A percentile compares a stretch with the other conserved stretches of the same genome.
phyloP scores from a whole-genome alignment of 2,113 vertebrate species.

The Dinomys branickii region DNA sequence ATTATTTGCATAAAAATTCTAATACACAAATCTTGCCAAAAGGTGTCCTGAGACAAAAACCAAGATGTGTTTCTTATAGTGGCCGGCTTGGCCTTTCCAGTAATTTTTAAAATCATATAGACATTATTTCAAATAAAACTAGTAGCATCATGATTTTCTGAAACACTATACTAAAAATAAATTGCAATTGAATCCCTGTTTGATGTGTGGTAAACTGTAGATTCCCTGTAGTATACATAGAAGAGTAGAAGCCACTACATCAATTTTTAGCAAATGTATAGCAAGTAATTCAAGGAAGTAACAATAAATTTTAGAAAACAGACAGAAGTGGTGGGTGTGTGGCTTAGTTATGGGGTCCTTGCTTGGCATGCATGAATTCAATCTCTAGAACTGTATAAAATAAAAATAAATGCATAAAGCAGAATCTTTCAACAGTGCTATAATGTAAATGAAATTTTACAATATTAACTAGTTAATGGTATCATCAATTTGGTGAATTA shows the following conservation, averaged over 20 bases:
- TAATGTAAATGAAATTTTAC: slow-evolving; percentile 16
- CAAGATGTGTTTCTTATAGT: neutral
- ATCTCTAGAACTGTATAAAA: neutral
- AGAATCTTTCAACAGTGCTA: neutral
- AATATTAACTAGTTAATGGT: too few species aligned
- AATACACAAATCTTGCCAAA: neutral
- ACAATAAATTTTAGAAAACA: neutral
- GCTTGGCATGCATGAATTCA: neutral
- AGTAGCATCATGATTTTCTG: neutral
- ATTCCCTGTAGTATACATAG: neutral
- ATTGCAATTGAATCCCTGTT: neutral
- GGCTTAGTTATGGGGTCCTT: neutral
- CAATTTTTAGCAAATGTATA: neutral
- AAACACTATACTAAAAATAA: neutral
- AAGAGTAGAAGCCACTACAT: neutral
- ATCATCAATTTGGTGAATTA: neutral
- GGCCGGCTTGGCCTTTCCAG: neutral
- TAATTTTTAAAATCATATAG: neutral
- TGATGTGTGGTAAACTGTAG: neutral
- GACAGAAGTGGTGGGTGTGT: neutral
- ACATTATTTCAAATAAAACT: neutral
- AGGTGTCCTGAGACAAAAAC: neutral
- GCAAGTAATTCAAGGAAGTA: neutral
- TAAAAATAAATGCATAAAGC: neutral
- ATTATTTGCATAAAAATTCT: neutral